A percentile compares a stretch with the other conserved stretches of the same genome.
These are phyloP conservation scores for Lutjanus erythropterus DNA, from an alignment of 2,113 vertebrate species.

Conservation along the genomic window DNA sequence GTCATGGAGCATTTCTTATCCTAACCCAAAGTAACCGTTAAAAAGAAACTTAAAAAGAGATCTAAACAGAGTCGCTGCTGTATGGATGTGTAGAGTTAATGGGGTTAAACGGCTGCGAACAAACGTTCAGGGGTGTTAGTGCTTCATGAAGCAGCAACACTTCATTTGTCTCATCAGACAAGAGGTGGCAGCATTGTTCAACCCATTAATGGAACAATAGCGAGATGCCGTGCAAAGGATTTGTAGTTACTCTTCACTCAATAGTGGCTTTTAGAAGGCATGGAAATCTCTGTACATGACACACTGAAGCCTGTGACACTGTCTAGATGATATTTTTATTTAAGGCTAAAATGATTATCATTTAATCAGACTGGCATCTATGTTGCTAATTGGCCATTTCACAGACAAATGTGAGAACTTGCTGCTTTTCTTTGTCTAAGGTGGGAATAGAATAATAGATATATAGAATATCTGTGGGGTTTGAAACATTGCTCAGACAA, in stretches of 20 bases:
- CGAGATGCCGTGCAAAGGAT: neutral
- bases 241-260: neutral
- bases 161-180: slow-evolving; percentile 55
- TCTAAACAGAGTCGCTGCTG: neutral
- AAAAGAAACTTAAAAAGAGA: neutral
- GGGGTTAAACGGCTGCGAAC: neutral
- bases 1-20: slow-evolving; percentile 42
- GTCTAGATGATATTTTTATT: neutral
- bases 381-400: neutral
- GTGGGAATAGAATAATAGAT: neutral
- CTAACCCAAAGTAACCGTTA: slow-evolving; percentile 15
- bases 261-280: neutral
- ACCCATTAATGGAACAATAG: slow-evolving; percentile 17
- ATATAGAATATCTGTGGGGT: too few species aligned
- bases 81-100: neutral
- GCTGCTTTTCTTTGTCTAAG: neutral
- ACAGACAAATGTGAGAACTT: neutral
- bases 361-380: neutral
- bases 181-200: slow-evolving; percentile 74
- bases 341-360: too few species aligned
- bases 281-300: neutral
- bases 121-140: neutral
- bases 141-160: neutral
- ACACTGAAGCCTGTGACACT: neutral
- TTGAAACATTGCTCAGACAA: neutral